Evolutionary conservation across 30 jellyfish, hydroid and myxozoan genomes (phyloP).

Genomic region (Hydractinia echinata): DNA sequence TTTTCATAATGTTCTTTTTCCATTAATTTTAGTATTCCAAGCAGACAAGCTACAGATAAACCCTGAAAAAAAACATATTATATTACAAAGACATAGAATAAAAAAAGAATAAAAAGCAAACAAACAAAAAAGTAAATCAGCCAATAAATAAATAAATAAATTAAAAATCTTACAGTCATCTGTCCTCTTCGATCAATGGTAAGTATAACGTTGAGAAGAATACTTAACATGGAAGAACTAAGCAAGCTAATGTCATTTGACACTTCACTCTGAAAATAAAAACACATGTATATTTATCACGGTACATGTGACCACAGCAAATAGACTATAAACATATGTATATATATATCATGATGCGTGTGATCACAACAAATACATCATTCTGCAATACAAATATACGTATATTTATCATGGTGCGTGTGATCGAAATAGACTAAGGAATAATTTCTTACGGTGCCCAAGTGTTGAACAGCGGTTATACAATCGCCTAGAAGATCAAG

Average conservation of each 20-base stretch:
- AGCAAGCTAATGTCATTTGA: conserved; percentile 40
- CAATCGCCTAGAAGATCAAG: conserved; percentile 78
- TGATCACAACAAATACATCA: no score
- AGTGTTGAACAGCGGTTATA: conserved; percentile 58
- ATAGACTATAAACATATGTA: no score
- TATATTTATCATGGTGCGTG: no score
- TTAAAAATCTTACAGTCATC: conserved; percentile 49
- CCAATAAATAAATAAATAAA: not conserved
- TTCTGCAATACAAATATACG: no score
- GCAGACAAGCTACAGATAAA: conserved; percentile 65
- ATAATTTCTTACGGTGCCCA: conserved; percentile 35
- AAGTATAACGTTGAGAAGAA: conserved; percentile 52
- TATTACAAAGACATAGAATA: not conserved
- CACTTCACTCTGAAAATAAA: conserved; percentile 39
- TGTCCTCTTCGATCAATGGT: conserved; percentile 81
- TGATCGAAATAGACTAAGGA: not conserved
- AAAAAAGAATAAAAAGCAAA: not conserved
- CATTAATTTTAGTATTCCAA: conserved; percentile 79
- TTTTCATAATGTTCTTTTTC: conserved; percentile 52
- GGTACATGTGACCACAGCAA: not conserved
- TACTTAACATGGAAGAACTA: conserved; percentile 44
- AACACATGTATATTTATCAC: not conserved
- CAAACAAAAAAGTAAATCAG: not conserved
- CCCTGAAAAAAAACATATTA: conserved; percentile 41
- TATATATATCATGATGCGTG: no score